These are phyloP conservation scores for Spatula clypeata DNA, from an alignment of 2,797 vertebrate genomes.

Conservation along the genomic window DNA sequence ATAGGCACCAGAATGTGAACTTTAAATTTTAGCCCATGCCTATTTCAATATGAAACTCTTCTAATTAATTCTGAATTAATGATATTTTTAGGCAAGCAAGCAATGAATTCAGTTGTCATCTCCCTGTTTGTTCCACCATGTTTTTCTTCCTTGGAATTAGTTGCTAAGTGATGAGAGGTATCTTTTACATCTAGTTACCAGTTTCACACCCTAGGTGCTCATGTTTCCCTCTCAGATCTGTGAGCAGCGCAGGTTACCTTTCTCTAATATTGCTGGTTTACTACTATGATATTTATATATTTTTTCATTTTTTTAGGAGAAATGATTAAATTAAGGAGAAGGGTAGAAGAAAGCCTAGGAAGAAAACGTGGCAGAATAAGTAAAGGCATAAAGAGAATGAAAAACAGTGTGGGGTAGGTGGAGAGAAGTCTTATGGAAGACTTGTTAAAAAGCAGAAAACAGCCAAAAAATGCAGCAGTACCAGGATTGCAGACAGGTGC, in stretches of 20 bases:
- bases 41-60: not conserved
- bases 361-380: not conserved
- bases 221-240: not conserved
- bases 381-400: not conserved
- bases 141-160: not conserved
- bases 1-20: not conserved
- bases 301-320: not conserved
- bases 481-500: not conserved
- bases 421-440: not conserved
- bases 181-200: not conserved
- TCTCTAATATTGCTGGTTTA: not conserved
- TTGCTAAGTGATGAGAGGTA: not conserved
- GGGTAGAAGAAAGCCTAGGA: not conserved
- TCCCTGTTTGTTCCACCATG: not conserved
- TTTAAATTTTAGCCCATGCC: not conserved
- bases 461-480: not conserved
- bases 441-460: not conserved
- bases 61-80: not conserved
- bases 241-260: not conserved
- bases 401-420: not conserved
- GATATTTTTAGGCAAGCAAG: not conserved
- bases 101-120: not conserved
- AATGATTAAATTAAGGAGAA: not conserved
- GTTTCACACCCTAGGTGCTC: not conserved
- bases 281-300: not conserved